These are phyloP conservation scores for Avahi laniger DNA, from an alignment of 2,797 vertebrate genomes.

Conservation along the genomic window DNA sequence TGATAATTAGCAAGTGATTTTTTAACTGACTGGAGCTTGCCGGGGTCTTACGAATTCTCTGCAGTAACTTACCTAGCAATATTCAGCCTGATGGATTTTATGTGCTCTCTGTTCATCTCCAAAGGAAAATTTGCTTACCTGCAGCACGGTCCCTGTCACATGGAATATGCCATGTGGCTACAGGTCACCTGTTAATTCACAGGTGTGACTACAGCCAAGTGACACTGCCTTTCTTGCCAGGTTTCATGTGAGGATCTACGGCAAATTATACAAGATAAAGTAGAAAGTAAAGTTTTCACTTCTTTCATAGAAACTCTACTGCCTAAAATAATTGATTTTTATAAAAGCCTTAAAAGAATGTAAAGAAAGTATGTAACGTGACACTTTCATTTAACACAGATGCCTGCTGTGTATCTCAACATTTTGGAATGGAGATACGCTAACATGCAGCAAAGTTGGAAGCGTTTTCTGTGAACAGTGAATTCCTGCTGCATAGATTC, in stretches of 20 bases:
- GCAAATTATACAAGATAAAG: not conserved
- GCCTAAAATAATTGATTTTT: not conserved
- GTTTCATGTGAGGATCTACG: not conserved
- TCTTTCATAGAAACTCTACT: not conserved
- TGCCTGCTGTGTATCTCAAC: fast-evolving
- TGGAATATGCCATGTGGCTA: fast-evolving
- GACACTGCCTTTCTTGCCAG: fast-evolving
- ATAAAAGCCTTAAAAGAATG: not conserved
- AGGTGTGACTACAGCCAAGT: not conserved
- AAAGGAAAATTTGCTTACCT: fast-evolving
- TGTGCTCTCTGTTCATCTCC: fast-evolving
- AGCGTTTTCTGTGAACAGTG: not conserved
- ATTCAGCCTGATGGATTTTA: fast-evolving
- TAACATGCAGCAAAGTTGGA: fast-evolving
- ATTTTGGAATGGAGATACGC: not conserved
- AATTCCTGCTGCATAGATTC: not conserved
- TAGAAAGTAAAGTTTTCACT: not conserved
- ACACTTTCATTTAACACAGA: not conserved
- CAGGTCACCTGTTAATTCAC: fast-evolving
- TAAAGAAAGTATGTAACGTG: not conserved
- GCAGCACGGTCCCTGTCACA: fast-evolving
- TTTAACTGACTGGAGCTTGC: not conserved
- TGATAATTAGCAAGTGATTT: not conserved
- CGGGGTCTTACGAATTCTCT: not conserved
- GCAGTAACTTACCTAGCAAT: fast-evolving